Evolutionary conservation across 2,888 invertebrate genomes (phyloP).

Genomic region (Cartodere bifasciata): DNA sequence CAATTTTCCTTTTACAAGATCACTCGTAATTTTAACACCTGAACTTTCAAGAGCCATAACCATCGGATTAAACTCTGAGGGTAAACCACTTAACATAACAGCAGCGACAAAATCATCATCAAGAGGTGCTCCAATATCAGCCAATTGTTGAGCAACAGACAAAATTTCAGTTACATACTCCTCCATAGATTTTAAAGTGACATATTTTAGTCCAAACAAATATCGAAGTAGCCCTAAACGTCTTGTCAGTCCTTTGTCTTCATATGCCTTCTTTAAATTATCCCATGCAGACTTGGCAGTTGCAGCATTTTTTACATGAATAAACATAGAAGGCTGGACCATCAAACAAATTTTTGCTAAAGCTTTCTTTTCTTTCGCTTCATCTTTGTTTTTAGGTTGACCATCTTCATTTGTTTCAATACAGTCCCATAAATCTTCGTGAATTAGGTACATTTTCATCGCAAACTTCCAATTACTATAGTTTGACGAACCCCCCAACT

Average conservation of each 20-base stretch:
- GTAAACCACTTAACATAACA: no score
- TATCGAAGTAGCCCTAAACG: slow-evolving; percentile 1
- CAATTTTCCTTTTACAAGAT: no score
- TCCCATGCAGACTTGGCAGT: neutral
- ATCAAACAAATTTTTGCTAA: slow-evolving; percentile 1
- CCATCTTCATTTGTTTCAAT: neutral
- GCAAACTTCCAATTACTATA: slow-evolving; percentile 1
- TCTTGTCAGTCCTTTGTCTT: slow-evolving; percentile 1
- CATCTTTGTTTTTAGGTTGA: neutral
- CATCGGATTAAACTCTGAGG: no score
- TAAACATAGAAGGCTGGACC: neutral
- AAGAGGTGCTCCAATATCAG: neutral
- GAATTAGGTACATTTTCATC: neutral
- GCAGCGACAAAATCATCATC: slow-evolving; percentile 1
- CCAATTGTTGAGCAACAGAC: slow-evolving; percentile 1
- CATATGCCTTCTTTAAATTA: slow-evolving; percentile 1
- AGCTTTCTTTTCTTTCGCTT: neutral
- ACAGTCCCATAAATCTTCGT: slow-evolving; percentile 3
- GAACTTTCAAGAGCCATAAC: no score
- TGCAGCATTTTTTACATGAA: neutral
- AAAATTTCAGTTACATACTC: slow-evolving; percentile 1
- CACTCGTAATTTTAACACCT: no score
- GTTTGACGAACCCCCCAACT: slow-evolving; percentile 1
- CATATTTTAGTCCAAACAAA: neutral
- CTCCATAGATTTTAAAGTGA: neutral